phyloP scores from a whole-genome alignment of 2,888 invertebrate genomes.

The Rhabditoides inermis region DNA sequence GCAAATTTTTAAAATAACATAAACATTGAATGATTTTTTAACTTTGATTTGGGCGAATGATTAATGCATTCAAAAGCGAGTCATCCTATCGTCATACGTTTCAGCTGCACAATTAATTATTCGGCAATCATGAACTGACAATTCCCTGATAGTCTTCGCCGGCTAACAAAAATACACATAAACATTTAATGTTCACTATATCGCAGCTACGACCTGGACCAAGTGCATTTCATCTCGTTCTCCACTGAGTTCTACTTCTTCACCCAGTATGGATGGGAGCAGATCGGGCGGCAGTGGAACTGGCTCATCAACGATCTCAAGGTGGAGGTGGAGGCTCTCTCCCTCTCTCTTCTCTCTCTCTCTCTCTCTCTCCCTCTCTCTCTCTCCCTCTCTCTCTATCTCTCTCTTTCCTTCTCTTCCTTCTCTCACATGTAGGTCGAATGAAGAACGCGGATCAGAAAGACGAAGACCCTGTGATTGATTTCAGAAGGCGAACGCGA shows the following conservation, averaged over 20 bases:
- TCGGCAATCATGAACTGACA: not conserved
- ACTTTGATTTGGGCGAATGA: too few relatives aligned
- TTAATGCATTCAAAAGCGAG: not conserved
- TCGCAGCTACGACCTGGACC: conserved; percentile 75
- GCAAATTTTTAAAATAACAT: too few relatives aligned
- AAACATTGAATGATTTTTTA: too few relatives aligned
- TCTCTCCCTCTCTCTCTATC: too few relatives aligned
- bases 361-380: too few relatives aligned
- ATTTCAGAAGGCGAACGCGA: conserved; percentile 36
- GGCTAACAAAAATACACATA: not conserved
- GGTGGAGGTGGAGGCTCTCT: too few relatives aligned
- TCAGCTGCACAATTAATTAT: not conserved
- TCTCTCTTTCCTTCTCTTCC: too few relatives aligned
- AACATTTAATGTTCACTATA: not conserved
- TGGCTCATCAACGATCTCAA: conserved; percentile 46
- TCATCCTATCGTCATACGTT: not conserved
- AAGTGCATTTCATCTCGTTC: conserved; percentile 79
- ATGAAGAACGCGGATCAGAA: too few relatives aligned
- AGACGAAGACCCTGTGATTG: not conserved
- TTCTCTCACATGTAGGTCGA: too few relatives aligned
- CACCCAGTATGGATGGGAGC: conserved; percentile 73
- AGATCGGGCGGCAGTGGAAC: conserved; percentile 53
- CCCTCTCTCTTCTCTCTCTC: too few relatives aligned
- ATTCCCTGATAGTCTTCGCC: too few relatives aligned
- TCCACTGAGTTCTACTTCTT: conserved; percentile 92